Base-by-base conservation (phyloP, 2,797 vertebrate genomes). In the Melopsittacus undulatus region DNA sequence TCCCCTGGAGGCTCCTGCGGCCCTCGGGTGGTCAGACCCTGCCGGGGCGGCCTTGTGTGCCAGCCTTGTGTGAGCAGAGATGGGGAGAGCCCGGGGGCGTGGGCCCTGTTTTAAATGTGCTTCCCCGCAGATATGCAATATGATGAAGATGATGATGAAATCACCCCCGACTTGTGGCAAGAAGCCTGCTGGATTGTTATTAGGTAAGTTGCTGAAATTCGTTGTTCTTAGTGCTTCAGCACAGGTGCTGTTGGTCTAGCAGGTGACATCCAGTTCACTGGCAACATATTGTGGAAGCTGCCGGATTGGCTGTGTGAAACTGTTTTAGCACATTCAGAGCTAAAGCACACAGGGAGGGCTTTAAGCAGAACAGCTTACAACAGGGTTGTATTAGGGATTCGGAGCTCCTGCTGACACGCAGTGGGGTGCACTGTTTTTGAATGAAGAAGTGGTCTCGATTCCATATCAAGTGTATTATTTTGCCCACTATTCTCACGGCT, bases 121-220 rank as follows among this genome's bases (percentile, higher is more conserved):
- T 95, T 89, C 49, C 68, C 57, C 76, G 24, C 96, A 99, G 99
- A 99, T 97, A 99, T 98, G 95, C 99, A 99, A 11, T 99, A 99
- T 79, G 99, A 99, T 94, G 99, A 99, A 75, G 99, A 99, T 21
- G 99, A 99, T 45, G 99, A 99, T 97, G 99, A 99, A 97, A 99
- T 99, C 97, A 99, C 99, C 4, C 98, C 99, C 4, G 99, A 99
- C 94, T 90, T 99, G 97, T 99, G 99, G 99, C 99, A 99, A 90
- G 99, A 99, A 94, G 99, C 99, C 3, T 99, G 99, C 90, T 99
- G 99, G 99, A 99, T 99, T 74, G 99, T 99, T 61, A 99, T 99
- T 92, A 99, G 99, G 99, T 99, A 97, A 98, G 7, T n/a, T 80
- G n/a, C 40, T 74, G 9, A 52, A 45, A 6, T 10, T 34, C 1